Base-by-base conservation (phyloP, 2,888 invertebrate genomes). In the Campaea margaritaria region DNA sequence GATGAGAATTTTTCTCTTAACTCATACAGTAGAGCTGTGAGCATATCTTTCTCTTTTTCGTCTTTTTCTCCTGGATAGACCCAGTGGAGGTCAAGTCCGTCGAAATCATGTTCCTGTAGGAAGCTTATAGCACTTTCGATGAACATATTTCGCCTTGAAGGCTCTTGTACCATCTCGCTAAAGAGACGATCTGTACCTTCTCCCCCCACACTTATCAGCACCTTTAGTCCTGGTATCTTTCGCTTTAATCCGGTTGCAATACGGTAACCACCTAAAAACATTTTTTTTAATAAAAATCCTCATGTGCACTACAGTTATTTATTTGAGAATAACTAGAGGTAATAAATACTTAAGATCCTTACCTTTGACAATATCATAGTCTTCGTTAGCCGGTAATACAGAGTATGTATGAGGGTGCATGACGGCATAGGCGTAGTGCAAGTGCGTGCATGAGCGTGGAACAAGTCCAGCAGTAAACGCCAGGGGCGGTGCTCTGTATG, bases 71-170 rank as follows among this genome's bases (percentile, higher is more conserved):
- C 91, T 69, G 96, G 95, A 79, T 96, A 96, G 65, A 95, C 94
- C 96, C 96, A 97, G 72, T 97, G 95, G 4, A 97, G 89, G 75
- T 97, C 97, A 11, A 97, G 85, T 0, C 97, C 97, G 79, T 97
- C 97, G 74, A 97, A 97, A 57, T 94, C 94, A 69, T 96, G 94
- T 58, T 94, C 93, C 57, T 93, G 93, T 48, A 96, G 78, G 73
- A 96, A 95, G 43, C 87, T 86, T 0, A 96, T 79, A 0, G 95
- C 93, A 41, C 96, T 95, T 38, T 93, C 88, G 13, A 95, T 94
- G 75, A 96, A 96, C 68, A 91, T 91, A 47, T 92, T 87, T 31
- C 94, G 83, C 41, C 93, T 87, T 14, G 81, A 82, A 3, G 93
- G 89, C 58, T 93, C 93, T 63, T 94, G 93, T 0, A 95, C 94